Evolutionary conservation across 2,113 vertebrate genomes (phyloP).

Genomic region (Dasyurus viverrinus): DNA sequence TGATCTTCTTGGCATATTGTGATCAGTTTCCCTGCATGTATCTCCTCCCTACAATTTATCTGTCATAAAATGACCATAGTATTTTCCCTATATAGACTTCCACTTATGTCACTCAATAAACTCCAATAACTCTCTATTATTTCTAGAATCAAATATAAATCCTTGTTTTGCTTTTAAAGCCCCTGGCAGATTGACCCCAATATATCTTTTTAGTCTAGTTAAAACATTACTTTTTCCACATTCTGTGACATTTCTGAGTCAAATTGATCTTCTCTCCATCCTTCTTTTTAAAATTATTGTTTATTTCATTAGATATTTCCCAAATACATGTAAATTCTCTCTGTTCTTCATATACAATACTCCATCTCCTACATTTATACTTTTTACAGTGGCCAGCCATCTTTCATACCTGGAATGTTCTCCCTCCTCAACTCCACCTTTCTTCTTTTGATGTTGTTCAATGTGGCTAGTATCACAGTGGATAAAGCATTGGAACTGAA

Average conservation of each 20-base stretch:
- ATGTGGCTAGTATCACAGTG: not conserved
- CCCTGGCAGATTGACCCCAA: not conserved
- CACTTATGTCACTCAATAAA: not conserved
- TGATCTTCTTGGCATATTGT: not conserved
- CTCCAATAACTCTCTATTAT: too few relatives aligned
- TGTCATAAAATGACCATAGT: not conserved
- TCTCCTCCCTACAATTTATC: not conserved
- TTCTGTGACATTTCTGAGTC: not conserved
- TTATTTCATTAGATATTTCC: not conserved
- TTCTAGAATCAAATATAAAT: not conserved
- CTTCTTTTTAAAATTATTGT: not conserved
- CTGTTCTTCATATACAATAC: not conserved
- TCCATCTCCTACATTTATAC: not conserved
- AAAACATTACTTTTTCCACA: not conserved
- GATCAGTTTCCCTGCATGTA: not conserved
- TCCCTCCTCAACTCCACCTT: not conserved
- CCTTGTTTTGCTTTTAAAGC: not conserved
- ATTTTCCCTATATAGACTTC: not conserved
- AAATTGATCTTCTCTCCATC: not conserved
- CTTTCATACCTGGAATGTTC: not conserved
- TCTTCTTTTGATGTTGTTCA: not conserved
- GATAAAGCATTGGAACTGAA: not conserved
- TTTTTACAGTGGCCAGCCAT: not conserved
- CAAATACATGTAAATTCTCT: not conserved
- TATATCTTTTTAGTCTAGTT: not conserved